phyloP scores from a whole-genome alignment of 1,140 invertebrate genomes.

The Drosophila melanogaster region DNA sequence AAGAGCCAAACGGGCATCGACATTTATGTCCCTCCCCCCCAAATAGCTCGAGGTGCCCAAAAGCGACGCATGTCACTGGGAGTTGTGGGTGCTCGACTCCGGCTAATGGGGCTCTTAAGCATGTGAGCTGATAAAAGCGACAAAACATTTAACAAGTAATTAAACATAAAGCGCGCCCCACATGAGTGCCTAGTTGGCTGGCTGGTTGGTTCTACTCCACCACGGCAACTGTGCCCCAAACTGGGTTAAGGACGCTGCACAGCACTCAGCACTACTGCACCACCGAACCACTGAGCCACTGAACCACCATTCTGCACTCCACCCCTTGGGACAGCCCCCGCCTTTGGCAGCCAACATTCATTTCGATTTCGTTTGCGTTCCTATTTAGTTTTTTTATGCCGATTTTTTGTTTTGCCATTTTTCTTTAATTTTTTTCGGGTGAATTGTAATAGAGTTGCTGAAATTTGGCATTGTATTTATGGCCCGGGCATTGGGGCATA shows the following conservation, averaged over 20 bases:
- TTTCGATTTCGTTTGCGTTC: constrained; percentile 56
- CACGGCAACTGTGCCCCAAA: constrained; percentile 36
- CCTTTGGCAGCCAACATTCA: constrained; percentile 64
- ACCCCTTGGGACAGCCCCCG: constrained; percentile 59
- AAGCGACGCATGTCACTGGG: constrained; percentile 49
- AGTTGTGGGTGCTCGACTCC: constrained; percentile 27
- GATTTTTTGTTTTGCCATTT: constrained; percentile 16
- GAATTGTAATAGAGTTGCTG: constrained; percentile 79
- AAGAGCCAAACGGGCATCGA: constrained; percentile 24
- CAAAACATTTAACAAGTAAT: constrained; percentile 83
- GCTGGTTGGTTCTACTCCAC: constrained; percentile 19
- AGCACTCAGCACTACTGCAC: constrained; percentile 49
- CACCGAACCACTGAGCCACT: background rate
- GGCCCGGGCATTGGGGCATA: constrained; percentile 34
- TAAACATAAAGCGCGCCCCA: constrained; percentile 72
- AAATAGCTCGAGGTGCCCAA: background rate
- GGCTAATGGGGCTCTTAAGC: constrained; percentile 70
- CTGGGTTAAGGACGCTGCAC: constrained; percentile 70
- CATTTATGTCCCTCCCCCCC: constrained; percentile 25
- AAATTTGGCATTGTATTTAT: constrained; percentile 79
- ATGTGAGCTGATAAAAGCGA: constrained; percentile 69
- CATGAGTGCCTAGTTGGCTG: constrained; percentile 16
- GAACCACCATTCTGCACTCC: constrained; percentile 6
- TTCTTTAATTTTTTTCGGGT: constrained; percentile 52
- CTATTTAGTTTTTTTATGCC: constrained; percentile 28